These are phyloP conservation scores for Centropristis striata DNA, from an alignment of 2,113 vertebrate species.

Conservation along the genomic window DNA sequence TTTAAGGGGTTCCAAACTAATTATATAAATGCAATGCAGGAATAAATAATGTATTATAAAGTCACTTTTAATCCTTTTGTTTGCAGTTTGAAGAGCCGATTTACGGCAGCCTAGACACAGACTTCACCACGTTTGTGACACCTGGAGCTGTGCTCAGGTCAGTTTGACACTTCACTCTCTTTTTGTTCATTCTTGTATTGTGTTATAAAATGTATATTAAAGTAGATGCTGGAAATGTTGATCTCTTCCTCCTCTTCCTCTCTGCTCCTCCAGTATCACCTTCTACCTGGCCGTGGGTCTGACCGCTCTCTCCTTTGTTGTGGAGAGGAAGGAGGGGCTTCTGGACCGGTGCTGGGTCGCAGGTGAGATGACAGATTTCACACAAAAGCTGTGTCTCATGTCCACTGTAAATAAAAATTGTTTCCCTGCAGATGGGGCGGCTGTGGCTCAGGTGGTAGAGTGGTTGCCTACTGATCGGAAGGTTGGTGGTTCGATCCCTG, in stretches of 20 bases:
- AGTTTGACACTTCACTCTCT: conserved; percentile 20
- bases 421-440: background rate
- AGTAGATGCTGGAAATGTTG: no score
- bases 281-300: conserved; percentile 88
- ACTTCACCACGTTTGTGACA: conserved; percentile 87
- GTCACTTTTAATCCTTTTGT: background rate
- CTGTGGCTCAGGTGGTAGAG: no score
- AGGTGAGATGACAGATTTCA: conserved; percentile 75
- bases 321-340: conserved; percentile 86
- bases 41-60: no score
- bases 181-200: background rate
- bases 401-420: background rate
- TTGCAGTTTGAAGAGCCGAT: conserved; percentile 85
- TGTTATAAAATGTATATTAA: no score
- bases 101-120: conserved; percentile 82
- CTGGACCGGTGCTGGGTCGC: conserved; percentile 86
- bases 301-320: conserved; percentile 86
- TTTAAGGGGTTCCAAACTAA: no score
- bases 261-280: conserved; percentile 78
- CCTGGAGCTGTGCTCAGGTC: conserved; percentile 87
- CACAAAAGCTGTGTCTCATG: background rate
- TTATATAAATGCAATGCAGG: no score
- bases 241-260: background rate
- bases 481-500: no score
- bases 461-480: no score